A percentile compares a stretch with the other conserved stretches of the same genome.
These are phyloP conservation scores for Megaceryle maxima DNA, from an alignment of 2,113 vertebrate genomes.

Conservation along the genomic window DNA sequence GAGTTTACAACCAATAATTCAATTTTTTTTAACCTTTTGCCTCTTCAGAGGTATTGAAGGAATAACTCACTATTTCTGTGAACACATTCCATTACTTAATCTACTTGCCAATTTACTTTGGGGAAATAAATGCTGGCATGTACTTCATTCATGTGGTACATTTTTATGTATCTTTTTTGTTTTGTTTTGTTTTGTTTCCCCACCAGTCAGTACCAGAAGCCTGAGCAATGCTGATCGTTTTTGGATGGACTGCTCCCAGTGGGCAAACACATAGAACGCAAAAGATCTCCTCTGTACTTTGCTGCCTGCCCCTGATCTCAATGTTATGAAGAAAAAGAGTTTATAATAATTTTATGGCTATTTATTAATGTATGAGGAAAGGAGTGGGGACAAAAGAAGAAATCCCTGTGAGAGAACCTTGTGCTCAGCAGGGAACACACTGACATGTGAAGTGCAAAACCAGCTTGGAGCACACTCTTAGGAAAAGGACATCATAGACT, in stretches of 20 bases:
- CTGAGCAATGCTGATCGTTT: neutral
- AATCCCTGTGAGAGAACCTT: neutral
- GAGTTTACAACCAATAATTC: neutral
- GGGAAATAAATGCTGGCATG: neutral
- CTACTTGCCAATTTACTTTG: neutral
- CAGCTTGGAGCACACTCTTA: neutral
- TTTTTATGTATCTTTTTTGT: neutral
- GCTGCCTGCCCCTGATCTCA: neutral
- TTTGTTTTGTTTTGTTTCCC: neutral
- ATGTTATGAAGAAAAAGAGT: neutral
- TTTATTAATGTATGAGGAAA: neutral
- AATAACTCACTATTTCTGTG: neutral
- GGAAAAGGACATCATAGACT: neutral
- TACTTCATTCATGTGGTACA: neutral
- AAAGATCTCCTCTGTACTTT: neutral
- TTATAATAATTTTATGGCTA: neutral
- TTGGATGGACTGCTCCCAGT: neutral
- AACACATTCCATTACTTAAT: neutral
- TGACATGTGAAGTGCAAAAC: accelerated
- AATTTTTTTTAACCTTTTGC: neutral
- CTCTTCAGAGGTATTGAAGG: neutral
- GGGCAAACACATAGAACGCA: neutral
- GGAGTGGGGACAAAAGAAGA: neutral
- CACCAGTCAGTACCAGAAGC: neutral
- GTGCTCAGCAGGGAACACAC: neutral